Evolutionary conservation across 2,888 invertebrate species (phyloP).

Genomic region (Cerceris rybyensis): DNA sequence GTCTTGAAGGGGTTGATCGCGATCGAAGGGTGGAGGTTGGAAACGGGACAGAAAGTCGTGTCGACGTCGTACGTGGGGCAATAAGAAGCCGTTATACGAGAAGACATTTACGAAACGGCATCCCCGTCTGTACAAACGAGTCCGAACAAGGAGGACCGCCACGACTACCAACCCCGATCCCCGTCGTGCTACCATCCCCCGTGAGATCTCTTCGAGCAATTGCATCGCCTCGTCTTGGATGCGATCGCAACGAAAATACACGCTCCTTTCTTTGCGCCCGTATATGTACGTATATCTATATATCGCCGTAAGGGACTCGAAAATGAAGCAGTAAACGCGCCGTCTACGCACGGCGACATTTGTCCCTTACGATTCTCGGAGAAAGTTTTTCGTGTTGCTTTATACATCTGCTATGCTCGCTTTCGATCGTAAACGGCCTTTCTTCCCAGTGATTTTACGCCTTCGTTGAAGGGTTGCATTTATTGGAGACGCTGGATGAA

Average conservation of each 20-base stretch:
- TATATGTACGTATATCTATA: background rate
- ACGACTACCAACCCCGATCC: conserved; percentile 26
- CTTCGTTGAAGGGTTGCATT: too few relatives aligned
- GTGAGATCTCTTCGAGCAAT: conserved; percentile 61
- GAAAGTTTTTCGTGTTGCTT: too few relatives aligned
- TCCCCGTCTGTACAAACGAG: conserved; percentile 47
- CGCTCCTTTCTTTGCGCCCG: background rate
- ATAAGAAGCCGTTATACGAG: conserved; percentile 65
- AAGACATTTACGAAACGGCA: conserved; percentile 65
- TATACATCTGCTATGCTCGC: too few relatives aligned
- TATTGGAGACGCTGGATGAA: too few relatives aligned
- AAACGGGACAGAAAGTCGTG: conserved; percentile 55
- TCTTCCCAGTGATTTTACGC: too few relatives aligned
- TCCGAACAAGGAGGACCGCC: conserved; percentile 38
- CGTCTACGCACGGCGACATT: conserved; percentile 13
- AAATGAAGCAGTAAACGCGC: conserved; percentile 33
- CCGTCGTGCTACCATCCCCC: conserved; percentile 49
- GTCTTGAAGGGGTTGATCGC: conserved; percentile 19
- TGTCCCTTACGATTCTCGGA: conserved; percentile 17
- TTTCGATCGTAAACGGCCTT: too few relatives aligned
- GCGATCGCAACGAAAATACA: conserved; percentile 36
- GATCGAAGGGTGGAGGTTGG: conserved; percentile 33
- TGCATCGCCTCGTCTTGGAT: conserved; percentile 55
- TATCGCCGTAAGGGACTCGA: background rate
- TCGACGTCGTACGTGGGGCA: conserved; percentile 56